These are phyloP conservation scores for Sturnira hondurensis DNA, from an alignment of 2,113 vertebrate genomes.

Conservation along the genomic window DNA sequence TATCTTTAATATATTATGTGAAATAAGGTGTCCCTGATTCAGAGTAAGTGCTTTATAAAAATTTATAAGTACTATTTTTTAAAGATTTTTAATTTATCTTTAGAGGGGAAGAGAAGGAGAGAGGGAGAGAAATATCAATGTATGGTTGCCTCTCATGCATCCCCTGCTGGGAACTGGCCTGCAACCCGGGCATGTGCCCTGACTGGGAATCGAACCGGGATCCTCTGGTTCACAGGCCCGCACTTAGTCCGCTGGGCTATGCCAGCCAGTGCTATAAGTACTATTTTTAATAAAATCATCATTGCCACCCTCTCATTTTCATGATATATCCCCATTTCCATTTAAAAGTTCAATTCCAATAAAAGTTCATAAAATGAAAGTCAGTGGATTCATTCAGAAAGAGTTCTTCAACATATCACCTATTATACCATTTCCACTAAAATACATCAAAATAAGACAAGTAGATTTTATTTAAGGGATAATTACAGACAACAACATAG, in stretches of 20 bases:
- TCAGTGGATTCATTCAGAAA: neutral
- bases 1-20: neutral
- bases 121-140: too few relatives aligned
- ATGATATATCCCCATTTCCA: neutral
- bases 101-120: too few relatives aligned
- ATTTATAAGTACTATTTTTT: neutral
- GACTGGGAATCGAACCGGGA: too few relatives aligned
- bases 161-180: too few relatives aligned
- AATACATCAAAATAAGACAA: neutral
- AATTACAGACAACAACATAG: neutral
- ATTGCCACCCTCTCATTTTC: neutral
- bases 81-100: too few relatives aligned
- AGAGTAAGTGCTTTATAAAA: neutral
- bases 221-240: too few relatives aligned
- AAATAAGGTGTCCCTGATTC: neutral
- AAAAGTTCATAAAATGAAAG: neutral
- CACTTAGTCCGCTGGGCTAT: too few relatives aligned
- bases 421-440: neutral
- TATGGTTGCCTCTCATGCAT: too few relatives aligned
- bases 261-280: too few relatives aligned
- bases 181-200: too few relatives aligned
- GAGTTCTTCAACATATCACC: neutral
- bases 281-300: neutral
- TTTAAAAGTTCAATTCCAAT: neutral
- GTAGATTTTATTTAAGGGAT: neutral